Percentiles rank a stretch among this genome's conserved stretches.
These are phyloP conservation scores for Axis porcinus DNA, from an alignment of 2,113 vertebrate species.

Conservation along the genomic window DNA sequence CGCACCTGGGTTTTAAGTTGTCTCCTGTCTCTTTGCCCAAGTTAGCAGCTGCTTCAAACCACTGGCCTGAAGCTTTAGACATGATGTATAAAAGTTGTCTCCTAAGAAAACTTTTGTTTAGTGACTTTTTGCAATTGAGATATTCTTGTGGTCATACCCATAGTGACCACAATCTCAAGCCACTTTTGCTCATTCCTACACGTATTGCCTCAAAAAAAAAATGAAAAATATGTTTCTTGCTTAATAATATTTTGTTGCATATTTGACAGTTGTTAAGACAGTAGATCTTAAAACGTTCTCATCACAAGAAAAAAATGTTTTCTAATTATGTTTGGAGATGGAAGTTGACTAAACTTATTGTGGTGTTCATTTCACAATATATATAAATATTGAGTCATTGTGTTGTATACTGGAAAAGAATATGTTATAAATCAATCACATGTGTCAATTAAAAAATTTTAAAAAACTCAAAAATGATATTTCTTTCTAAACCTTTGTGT, in stretches of 20 bases:
- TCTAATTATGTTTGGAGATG: neutral
- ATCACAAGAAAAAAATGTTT: neutral
- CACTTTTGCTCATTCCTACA: neutral
- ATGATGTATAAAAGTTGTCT: neutral
- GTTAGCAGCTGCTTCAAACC: neutral
- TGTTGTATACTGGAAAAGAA: neutral
- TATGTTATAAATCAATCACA: neutral
- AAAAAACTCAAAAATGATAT: accelerated
- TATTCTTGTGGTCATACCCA: neutral
- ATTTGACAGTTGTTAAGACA: neutral
- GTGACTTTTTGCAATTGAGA: neutral
- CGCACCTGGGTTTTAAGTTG: neutral
- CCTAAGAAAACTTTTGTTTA: neutral
- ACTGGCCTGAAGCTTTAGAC: neutral
- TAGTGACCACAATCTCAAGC: neutral
- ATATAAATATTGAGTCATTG: neutral
- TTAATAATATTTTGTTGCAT: neutral
- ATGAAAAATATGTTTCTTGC: neutral
- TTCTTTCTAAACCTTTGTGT: neutral
- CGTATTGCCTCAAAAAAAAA: neutral
- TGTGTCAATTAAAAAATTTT: neutral
- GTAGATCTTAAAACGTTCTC: neutral
- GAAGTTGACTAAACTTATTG: neutral
- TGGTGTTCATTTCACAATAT: neutral
- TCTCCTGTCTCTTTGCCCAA: neutral